Evolutionary conservation across 92 coral and sea anemone species (phyloP), one percentile per base, ranked within the genome.

Genomic region (Metridium senile): DNA sequence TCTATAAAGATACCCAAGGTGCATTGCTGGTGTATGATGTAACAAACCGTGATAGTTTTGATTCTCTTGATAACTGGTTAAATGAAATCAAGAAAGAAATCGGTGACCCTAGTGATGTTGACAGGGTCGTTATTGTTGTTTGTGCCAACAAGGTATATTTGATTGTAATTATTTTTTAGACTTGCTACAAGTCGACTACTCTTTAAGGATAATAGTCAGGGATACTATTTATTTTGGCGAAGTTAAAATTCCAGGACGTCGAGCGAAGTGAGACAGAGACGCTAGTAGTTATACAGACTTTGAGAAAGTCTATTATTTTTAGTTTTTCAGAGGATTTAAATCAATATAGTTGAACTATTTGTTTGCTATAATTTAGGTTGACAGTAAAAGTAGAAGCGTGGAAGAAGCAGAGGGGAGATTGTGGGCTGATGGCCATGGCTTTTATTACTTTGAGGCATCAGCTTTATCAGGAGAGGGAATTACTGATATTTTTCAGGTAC

Each of bases 1-100:
- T 94, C 64, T 94, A 94, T 83, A 94, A 94, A 81, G 98, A 94
- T 84, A 91, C 98, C 57, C 98, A 94, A 45, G 98, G 97, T 30
- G 98, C 92, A 23, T 78, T 94, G 81, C 81, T 94, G 53, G 98
- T 94, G 31, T 94, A 78, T 79, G 98, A 94, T 66, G 97, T 94
- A 26, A 83, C 92, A 2, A 89, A 81, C 65, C 85, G 92, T 34
- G 93, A 94, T 43, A 94, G 98, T 66, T 94, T 92, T 84, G 97
- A 94, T 23, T 82, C 93, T 19, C 63, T 94, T 65, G 95, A 94
- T 33, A 68, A 78, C 49, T 94, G 98, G 98, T 59, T 94, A 66
- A 93, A 92, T n/a, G 98, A 94, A 72, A 94, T 94, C 63, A 94
- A 77, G 85, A 94, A 82, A 79, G 97, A 94, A 71, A 94, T 94